These are phyloP conservation scores for Stenurella melanura DNA, from an alignment of 2,888 invertebrate species.

Conservation along the genomic window DNA sequence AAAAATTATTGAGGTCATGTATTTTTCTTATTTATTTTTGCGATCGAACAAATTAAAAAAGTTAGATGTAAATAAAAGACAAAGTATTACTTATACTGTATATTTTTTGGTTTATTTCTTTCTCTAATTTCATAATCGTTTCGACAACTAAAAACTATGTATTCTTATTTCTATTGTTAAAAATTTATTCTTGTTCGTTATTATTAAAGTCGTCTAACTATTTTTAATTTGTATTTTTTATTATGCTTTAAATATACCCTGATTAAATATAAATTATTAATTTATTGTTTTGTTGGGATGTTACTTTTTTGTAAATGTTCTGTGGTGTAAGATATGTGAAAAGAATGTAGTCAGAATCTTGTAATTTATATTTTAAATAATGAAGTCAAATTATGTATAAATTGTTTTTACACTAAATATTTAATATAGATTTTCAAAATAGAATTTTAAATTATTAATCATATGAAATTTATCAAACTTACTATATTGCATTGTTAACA, in stretches of 20 bases:
- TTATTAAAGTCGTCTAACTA: slow-evolving; percentile 31
- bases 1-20: slow-evolving; percentile 46
- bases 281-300: slow-evolving; percentile 55
- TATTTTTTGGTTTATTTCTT: not conserved
- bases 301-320: slow-evolving; percentile 50
- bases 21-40: slow-evolving; percentile 45
- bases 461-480: slow-evolving; percentile 62
- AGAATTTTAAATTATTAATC: slow-evolving; percentile 56
- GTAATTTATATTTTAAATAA: slow-evolving; percentile 50
- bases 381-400: slow-evolving; percentile 61
- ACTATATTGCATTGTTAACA: slow-evolving; percentile 67
- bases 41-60: slow-evolving; percentile 42
- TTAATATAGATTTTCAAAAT: slow-evolving; percentile 59
- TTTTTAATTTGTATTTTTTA: slow-evolving; percentile 42
- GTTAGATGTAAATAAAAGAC: slow-evolving; percentile 29
- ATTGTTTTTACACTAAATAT: slow-evolving; percentile 59
- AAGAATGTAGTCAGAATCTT: slow-evolving; percentile 37
- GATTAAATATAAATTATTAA: slow-evolving; percentile 29
- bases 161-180: not conserved
- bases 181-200: not conserved
- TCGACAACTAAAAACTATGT: not conserved
- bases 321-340: slow-evolving; percentile 46
- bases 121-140: not conserved
- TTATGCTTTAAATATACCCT: slow-evolving; percentile 41
- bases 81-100: not conserved